Base-by-base conservation (phyloP, 2,888 invertebrate genomes). In the Drosophila colorata region DNA sequence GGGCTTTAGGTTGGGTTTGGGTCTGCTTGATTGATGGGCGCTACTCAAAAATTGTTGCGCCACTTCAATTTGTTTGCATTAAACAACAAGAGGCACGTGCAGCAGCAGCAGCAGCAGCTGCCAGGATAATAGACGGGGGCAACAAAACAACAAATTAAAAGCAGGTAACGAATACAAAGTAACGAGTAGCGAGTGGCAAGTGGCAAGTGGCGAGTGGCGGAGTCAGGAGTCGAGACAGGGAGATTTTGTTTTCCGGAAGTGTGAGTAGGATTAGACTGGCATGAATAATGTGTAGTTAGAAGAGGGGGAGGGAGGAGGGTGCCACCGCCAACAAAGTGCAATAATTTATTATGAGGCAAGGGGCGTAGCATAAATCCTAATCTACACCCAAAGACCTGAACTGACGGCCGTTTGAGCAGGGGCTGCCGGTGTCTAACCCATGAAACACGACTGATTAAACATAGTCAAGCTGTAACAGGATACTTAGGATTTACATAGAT, bases 31-130 rank as follows among this genome's bases (percentile, higher is more conserved):
- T 81, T 78, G 80, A 83, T 81, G 84, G 68, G 52, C 64, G 52
- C 23, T 55, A 74, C 76, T 81, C 61, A 48, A 69, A 59, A 64
- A 71, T 60, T 66, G 74, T 70, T 74, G 70, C 56, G 74, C 63
- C 66, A 66, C 57, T 73, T 71, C 80, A 82, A 82, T 80, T 80
- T 76, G 68, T 80, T 79, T 70, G 66, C 68, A 69, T 81, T 81
- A 79, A 59, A 51, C 31, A 56, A 40, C 33, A 33, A 33, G 33
- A 33, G 33, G 33, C 33, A 33, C 11, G 11, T 4, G 4, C 6
- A 33, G 33, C 33, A 13, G 33, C 31, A 60, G 33, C 31, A 60
- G 48, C 52, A 63, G 25, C 47, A 52, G 63, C 23, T 18, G 57
- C 18, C 28, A 18, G 48, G 38, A 31, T 23, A 59, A n/a, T 28